phyloP scores from a whole-genome alignment of 2,113 vertebrate genomes.

The Clarias macrocephalus region DNA sequence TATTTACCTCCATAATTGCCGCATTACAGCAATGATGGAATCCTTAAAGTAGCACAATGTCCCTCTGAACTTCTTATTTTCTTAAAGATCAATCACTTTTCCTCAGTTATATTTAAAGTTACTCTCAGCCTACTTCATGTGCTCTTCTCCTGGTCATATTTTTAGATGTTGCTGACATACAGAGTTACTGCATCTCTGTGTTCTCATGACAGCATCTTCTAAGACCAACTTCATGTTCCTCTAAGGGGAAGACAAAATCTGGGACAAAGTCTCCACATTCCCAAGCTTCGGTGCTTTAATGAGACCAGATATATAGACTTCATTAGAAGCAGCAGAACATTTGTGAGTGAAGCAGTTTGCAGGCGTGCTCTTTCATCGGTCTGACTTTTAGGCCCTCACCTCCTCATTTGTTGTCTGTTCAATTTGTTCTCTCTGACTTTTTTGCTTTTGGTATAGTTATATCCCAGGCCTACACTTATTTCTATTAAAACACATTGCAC shows the following conservation, averaged over 20 bases:
- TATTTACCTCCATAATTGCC: neutral
- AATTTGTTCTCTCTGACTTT: neutral
- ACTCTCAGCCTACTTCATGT: neutral
- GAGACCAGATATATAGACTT: conserved; percentile 21
- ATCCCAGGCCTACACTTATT: neutral
- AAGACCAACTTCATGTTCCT: conserved; percentile 17
- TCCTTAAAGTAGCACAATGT: too few relatives aligned
- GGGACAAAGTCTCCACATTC: conserved; percentile 23
- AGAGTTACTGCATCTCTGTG: neutral
- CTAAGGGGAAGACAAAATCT: conserved; percentile 20
- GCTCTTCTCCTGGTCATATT: conserved; percentile 25
- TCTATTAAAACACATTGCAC: conserved; percentile 18
- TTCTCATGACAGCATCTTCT: conserved; percentile 20
- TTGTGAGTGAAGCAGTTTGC: conserved; percentile 19
- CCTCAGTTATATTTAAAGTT: neutral
- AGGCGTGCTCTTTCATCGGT: neutral
- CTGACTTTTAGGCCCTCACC: neutral
- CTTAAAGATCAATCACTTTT: neutral
- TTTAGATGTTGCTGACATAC: conserved; percentile 31
- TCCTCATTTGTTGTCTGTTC: neutral
- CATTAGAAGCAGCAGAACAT: conserved; percentile 31
- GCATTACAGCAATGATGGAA: neutral
- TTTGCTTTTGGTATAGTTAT: neutral
- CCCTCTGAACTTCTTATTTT: neutral
- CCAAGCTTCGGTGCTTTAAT: conserved; percentile 11